A percentile compares a stretch with the other conserved stretches of the same genome.
Conservation (phyloP, 2,797 vertebrate species). For the Sebastes vulpes region DNA sequence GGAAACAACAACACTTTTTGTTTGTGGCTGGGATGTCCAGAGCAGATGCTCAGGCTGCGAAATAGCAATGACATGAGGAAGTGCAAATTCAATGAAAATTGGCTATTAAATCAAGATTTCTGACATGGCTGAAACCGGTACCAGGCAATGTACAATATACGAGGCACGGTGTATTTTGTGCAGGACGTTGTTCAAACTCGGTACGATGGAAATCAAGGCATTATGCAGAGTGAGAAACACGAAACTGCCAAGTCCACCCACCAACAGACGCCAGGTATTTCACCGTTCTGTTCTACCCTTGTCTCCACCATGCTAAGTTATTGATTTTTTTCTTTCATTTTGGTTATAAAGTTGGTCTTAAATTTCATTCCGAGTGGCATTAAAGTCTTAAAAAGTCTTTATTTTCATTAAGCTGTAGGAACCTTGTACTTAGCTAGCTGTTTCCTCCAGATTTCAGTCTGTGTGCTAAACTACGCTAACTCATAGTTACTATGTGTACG, state of each 20-base stretch:
- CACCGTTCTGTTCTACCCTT: background rate
- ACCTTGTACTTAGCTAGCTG: background rate
- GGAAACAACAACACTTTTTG: background rate
- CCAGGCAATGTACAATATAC: background rate
- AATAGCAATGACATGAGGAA: fast-evolving
- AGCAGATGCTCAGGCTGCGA: background rate
- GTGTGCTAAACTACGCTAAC: background rate
- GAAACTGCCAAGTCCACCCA: background rate
- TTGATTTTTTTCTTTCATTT: background rate
- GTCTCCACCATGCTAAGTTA: background rate
- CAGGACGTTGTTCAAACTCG: background rate
- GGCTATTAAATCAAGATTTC: background rate
- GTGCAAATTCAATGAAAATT: background rate
- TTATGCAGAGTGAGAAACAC: no score
- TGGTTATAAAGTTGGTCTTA: background rate
- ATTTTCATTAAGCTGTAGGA: background rate
- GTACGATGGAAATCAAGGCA: background rate
- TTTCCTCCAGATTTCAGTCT: no score
- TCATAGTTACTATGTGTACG: background rate
- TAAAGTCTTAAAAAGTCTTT: background rate
- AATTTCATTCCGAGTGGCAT: background rate
- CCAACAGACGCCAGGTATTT: background rate
- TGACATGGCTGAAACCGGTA: background rate
- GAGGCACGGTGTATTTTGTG: background rate
- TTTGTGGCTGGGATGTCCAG: background rate